Percentiles rank a stretch among this genome's conserved stretches.
Conservation (phyloP, 2,888 invertebrate species). For the Calameuta filiformis region DNA sequence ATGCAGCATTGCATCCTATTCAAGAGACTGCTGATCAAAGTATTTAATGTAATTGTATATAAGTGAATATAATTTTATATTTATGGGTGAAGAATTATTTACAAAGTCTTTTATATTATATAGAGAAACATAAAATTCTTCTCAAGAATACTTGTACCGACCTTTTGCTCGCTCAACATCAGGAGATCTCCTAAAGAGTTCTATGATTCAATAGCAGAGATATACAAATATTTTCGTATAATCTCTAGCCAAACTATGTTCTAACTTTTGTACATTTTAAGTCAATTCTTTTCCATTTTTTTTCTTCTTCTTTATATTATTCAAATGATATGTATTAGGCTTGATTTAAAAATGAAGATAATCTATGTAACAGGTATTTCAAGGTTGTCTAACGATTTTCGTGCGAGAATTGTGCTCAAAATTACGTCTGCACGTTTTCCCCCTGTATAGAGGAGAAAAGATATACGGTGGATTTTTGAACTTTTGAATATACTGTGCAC, state of each 20-base stretch:
- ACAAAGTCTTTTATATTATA: slow-evolving; percentile 18
- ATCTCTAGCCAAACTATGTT: too few species aligned
- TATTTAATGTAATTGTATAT: slow-evolving; percentile 59
- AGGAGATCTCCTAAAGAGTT: neutral
- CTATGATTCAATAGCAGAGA: neutral
- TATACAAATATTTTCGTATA: too few species aligned
- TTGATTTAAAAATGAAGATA: neutral
- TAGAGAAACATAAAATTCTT: slow-evolving; percentile 9
- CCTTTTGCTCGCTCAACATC: slow-evolving; percentile 5
- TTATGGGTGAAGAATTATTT: slow-evolving; percentile 48
- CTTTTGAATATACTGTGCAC: neutral
- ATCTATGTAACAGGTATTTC: neutral
- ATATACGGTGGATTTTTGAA: neutral
- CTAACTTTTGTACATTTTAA: neutral
- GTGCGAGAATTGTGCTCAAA: neutral
- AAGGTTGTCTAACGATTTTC: neutral
- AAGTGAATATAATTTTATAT: slow-evolving; percentile 56
- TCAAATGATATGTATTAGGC: neutral
- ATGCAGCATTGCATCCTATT: slow-evolving; percentile 55
- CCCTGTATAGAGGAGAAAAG: neutral
- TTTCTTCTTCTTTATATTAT: neutral
- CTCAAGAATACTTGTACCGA: slow-evolving; percentile 1
- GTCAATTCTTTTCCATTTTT: neutral
- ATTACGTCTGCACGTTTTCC: neutral
- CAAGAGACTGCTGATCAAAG: slow-evolving; percentile 56